Percentiles rank a stretch among this genome's conserved stretches.
Evolutionary conservation across 2,888 invertebrate genomes (phyloP).

Genomic region (Tenthredo distinguenda): DNA sequence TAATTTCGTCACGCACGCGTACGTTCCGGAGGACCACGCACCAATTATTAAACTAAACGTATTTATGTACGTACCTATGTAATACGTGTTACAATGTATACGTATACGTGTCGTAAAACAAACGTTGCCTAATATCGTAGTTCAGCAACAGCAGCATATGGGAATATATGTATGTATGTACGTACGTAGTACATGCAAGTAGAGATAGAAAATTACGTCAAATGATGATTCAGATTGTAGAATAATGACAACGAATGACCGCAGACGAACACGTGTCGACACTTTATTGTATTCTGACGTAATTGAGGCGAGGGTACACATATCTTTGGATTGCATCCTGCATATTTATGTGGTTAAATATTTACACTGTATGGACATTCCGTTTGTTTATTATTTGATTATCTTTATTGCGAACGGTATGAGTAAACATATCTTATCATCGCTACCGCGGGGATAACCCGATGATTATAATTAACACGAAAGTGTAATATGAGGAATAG

Average conservation of each 20-base stretch:
- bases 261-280: not conserved
- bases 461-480: too few relatives aligned
- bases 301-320: not conserved
- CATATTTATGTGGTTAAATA: not conserved
- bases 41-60: not conserved
- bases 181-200: not conserved
- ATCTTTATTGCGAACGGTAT: not conserved
- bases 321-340: not conserved
- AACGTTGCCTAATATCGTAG: not conserved
- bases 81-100: not conserved
- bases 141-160: not conserved
- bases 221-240: slow-evolving; percentile 16
- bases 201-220: not conserved
- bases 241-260: not conserved
- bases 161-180: too few relatives aligned
- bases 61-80: not conserved
- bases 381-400: not conserved
- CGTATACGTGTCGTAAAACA: not conserved
- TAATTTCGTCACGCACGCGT: slow-evolving; percentile 42
- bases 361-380: not conserved
- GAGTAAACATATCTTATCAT: not conserved
- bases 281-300: not conserved
- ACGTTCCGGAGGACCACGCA: not conserved
- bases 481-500: too few relatives aligned
- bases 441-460: too few relatives aligned